A percentile compares a stretch with the other conserved stretches of the same genome.
These are phyloP conservation scores for Norana najaformis DNA, from an alignment of 2,888 invertebrate species.

Conservation along the genomic window DNA sequence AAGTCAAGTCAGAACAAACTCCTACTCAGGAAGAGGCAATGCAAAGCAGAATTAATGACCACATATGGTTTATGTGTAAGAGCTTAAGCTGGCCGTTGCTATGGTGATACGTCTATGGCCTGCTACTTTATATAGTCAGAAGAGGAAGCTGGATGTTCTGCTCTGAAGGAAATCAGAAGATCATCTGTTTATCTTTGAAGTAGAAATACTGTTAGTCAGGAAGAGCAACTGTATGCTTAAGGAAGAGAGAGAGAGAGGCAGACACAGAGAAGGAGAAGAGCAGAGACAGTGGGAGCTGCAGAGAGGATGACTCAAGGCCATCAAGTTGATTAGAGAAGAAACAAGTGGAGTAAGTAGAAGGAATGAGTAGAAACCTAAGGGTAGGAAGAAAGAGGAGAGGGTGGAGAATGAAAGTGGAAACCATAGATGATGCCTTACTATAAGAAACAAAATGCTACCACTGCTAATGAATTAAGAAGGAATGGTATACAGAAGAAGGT, in stretches of 20 bases:
- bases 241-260: background rate
- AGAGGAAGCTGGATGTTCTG: background rate
- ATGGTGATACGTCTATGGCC: background rate
- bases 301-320: background rate
- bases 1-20: too few relatives aligned
- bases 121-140: background rate
- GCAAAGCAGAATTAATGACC: background rate
- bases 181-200: background rate
- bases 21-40: background rate
- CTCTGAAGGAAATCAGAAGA: constrained; percentile 22
- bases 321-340: background rate
- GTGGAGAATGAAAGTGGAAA: too few relatives aligned
- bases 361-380: background rate
- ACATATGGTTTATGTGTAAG: constrained; percentile 7
- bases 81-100: constrained; percentile 7
- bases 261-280: background rate
- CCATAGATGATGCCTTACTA: background rate
- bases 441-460: background rate
- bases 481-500: background rate
- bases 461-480: background rate
- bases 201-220: background rate
- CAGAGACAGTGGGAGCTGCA: background rate
- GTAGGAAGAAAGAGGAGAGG: background rate
- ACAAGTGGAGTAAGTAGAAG: background rate
- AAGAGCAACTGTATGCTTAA: background rate